Conservation (phyloP, 1,140 invertebrate genomes). For the Eurosta solidaginis region DNA sequence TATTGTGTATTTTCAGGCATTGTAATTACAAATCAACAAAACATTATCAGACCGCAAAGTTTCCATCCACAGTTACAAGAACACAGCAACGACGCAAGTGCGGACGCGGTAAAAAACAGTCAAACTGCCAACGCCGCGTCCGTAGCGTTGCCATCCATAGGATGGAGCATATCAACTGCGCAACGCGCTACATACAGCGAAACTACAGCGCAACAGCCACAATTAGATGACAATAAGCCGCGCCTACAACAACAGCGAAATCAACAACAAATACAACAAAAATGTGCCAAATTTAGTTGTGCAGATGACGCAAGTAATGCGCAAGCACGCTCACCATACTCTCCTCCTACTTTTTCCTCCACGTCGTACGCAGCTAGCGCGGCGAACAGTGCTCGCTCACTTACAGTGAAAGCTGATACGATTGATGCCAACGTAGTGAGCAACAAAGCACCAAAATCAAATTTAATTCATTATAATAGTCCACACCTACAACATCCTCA, state of each 20-base stretch:
- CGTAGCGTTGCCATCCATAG: background rate
- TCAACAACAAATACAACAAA: background rate
- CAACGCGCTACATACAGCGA: background rate
- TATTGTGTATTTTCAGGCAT: conserved; percentile 46
- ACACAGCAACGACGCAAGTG: background rate
- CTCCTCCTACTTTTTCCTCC: background rate
- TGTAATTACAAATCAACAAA: conserved; percentile 52
- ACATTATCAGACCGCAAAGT: conserved; percentile 47
- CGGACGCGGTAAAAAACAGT: background rate
- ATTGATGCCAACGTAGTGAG: too few species aligned
- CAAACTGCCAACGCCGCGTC: background rate
- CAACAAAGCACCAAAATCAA: conserved; percentile 12
- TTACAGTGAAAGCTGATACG: background rate
- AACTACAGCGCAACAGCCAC: too few species aligned
- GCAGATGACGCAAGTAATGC: background rate
- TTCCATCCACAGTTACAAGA: conserved; percentile 26
- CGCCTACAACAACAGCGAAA: background rate
- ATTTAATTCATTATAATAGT: background rate
- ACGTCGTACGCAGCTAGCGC: background rate
- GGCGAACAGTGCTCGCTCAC: background rate
- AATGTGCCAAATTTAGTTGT: conserved; percentile 29
- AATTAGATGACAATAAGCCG: conserved; percentile 14
- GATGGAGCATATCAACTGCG: background rate
- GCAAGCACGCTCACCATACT: background rate
- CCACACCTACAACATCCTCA: background rate